Evolutionary conservation across 1,140 invertebrate genomes (phyloP).

Genomic region (Papilio xuthus): DNA sequence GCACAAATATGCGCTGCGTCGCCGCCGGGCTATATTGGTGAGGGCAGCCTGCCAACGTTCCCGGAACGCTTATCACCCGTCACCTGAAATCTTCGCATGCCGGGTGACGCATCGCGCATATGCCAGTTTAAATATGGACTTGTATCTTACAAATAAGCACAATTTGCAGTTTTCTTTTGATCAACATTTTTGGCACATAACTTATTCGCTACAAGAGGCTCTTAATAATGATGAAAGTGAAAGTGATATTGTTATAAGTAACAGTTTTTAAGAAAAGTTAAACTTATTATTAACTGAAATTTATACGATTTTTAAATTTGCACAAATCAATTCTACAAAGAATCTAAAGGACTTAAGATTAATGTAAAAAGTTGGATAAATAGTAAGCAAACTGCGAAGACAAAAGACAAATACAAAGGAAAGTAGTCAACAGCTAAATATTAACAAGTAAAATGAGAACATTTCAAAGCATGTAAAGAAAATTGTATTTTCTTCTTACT

Average conservation of each 20-base stretch:
- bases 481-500: neutral
- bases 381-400: neutral
- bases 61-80: constrained; percentile 59
- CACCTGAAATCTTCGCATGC: constrained; percentile 61
- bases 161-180: neutral
- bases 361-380: neutral
- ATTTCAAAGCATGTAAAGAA: constrained; percentile 3
- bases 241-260: too few species aligned
- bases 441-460: neutral
- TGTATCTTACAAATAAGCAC: constrained; percentile 27
- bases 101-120: constrained; percentile 55
- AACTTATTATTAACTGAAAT: neutral
- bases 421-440: neutral
- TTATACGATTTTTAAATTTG: neutral
- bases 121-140: constrained; percentile 23
- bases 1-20: constrained; percentile 51
- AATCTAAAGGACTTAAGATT: neutral
- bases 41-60: constrained; percentile 67
- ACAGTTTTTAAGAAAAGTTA: too few species aligned
- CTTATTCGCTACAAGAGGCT: neutral
- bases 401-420: constrained; percentile 1
- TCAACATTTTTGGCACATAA: neutral
- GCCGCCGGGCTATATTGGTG: constrained; percentile 66
- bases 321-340: neutral
- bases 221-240: too few species aligned